Conservation (phyloP, 2,797 vertebrate species). For the Cirrhinus mrigala region DNA sequence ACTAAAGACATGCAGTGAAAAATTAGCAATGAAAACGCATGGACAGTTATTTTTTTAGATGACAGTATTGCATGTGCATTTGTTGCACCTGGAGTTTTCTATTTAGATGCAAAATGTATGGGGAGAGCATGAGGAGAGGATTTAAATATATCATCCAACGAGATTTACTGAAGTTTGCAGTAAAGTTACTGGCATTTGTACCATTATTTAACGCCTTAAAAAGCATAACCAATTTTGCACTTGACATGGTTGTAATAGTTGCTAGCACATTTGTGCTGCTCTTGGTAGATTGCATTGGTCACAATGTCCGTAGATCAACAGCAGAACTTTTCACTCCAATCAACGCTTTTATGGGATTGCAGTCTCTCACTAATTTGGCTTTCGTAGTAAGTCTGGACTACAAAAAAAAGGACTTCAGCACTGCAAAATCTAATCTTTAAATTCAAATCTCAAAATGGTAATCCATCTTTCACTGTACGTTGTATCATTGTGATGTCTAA, state of each 20-base stretch:
- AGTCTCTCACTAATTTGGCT: background rate
- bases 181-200: background rate
- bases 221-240: background rate
- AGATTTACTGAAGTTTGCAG: background rate
- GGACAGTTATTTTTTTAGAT: background rate
- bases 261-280: background rate
- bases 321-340: background rate
- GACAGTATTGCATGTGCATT: background rate
- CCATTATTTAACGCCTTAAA: background rate
- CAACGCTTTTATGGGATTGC: background rate
- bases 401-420: background rate
- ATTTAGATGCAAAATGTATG: background rate
- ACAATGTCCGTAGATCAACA: background rate
- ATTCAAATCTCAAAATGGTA: background rate
- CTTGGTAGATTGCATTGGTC: background rate
- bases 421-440: background rate
- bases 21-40: background rate
- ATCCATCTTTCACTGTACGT: background rate
- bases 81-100: background rate
- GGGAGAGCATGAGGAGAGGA: background rate
- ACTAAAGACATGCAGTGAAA: background rate
- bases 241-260: background rate
- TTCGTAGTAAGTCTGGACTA: background rate
- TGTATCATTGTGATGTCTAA: background rate
- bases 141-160: background rate